phyloP scores from a whole-genome alignment of 1,140 invertebrate genomes.

The Aphelinus certus region DNA sequence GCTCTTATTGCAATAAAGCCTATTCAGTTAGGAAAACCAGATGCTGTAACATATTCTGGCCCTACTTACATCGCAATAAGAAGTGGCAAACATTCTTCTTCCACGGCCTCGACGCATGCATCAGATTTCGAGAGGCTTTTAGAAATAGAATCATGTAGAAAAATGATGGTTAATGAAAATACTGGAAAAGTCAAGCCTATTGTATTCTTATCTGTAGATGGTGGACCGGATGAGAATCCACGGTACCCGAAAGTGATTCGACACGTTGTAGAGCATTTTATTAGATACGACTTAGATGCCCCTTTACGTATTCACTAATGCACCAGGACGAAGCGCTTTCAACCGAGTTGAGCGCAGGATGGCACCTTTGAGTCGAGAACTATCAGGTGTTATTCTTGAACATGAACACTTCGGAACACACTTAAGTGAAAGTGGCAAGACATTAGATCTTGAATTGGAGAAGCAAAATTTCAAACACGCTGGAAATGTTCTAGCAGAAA shows the following conservation, averaged over 20 bases:
- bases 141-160: too few relatives aligned
- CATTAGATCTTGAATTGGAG: constrained; percentile 55
- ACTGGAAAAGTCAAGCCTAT: constrained; percentile 55
- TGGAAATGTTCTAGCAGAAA: not conserved
- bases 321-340: constrained; percentile 46
- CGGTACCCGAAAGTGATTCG: constrained; percentile 56
- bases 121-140: too few relatives aligned
- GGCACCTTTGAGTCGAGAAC: constrained; percentile 49
- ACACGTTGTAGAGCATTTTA: constrained; percentile 45
- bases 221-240: constrained; percentile 63
- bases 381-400: constrained; percentile 53
- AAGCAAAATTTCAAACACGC: constrained; percentile 46
- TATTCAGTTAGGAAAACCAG: not conserved
- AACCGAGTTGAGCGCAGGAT: constrained; percentile 44
- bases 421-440: constrained; percentile 54
- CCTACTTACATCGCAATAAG: not conserved
- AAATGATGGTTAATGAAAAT: not conserved
- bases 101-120: not conserved
- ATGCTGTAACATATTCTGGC: not conserved
- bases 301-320: constrained; percentile 41
- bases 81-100: not conserved
- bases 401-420: constrained; percentile 55
- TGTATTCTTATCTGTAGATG: constrained; percentile 56
- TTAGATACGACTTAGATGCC: constrained; percentile 35
- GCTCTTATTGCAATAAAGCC: not conserved